A percentile compares a stretch with the other conserved stretches of the same genome.
phyloP scores from a whole-genome alignment of 2,888 invertebrate species.

The Tenodera sinensis region DNA sequence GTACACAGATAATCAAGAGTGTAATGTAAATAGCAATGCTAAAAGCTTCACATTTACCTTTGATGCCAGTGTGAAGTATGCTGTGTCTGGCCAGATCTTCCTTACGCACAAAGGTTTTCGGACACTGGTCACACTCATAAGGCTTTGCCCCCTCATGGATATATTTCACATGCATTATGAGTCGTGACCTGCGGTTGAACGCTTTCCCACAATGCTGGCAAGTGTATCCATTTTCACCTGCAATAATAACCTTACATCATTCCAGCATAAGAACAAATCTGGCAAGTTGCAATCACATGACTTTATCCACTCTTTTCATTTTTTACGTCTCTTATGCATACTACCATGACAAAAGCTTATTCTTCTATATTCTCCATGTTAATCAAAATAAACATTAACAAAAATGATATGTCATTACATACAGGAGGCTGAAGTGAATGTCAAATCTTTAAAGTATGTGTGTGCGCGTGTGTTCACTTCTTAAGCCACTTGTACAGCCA shows the following conservation, averaged over 20 bases:
- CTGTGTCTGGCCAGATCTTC: constrained; percentile 59
- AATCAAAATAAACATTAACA: too few relatives aligned
- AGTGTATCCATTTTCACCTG: constrained; percentile 58
- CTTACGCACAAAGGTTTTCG: constrained; percentile 58
- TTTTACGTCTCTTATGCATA: too few relatives aligned
- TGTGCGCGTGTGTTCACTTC: too few relatives aligned
- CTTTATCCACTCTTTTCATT: too few relatives aligned
- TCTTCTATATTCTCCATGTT: too few relatives aligned
- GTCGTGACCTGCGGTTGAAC: constrained; percentile 51
- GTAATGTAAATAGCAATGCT: neutral
- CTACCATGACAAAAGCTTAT: too few relatives aligned
- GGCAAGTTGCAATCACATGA: too few relatives aligned
- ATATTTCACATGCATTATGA: constrained; percentile 57
- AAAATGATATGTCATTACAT: too few relatives aligned
- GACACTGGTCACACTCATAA: constrained; percentile 54
- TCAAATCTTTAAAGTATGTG: too few relatives aligned
- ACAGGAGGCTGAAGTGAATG: too few relatives aligned
- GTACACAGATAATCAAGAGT: neutral
- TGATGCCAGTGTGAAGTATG: constrained; percentile 56
- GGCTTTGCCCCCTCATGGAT: constrained; percentile 62
- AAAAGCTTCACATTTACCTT: constrained; percentile 47
- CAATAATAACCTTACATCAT: neutral
- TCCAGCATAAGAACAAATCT: too few relatives aligned
- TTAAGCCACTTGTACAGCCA: too few relatives aligned
- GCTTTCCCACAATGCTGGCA: constrained; percentile 58